phyloP scores from a whole-genome alignment of 2,797 vertebrate genomes.

The Setipinna tenuifilis region DNA sequence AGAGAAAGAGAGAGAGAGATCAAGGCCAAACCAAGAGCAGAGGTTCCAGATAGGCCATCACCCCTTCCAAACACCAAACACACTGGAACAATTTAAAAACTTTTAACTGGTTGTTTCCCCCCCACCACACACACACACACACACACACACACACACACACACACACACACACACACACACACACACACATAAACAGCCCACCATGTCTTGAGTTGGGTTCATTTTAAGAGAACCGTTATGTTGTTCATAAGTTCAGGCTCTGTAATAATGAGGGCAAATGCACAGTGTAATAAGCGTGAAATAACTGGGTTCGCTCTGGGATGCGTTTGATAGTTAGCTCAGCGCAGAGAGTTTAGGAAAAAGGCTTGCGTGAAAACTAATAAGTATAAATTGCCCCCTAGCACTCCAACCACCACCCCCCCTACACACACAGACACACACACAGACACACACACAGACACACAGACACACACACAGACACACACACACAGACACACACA shows the following conservation, averaged over 20 bases:
- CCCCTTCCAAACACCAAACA: not conserved
- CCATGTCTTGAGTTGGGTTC: not conserved
- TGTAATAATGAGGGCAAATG: not conserved
- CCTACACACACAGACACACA: not conserved
- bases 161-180: not conserved
- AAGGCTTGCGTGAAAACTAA: not conserved
- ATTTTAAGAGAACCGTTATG: not conserved
- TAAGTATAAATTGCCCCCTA: not conserved
- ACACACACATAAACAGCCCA: not conserved
- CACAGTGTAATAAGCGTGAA: not conserved
- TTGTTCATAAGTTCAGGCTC: not conserved
- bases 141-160: not conserved
- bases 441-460: not conserved
- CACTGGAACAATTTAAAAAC: not conserved
- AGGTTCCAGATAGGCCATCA: not conserved
- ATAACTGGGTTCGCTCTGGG: not conserved
- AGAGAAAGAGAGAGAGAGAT: not conserved
- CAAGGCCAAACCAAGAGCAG: not conserved
- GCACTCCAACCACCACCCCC: too few species aligned
- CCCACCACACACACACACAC: not conserved
- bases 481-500: too few species aligned
- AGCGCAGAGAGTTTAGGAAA: not conserved
- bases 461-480: too few species aligned
- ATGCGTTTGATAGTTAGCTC: not conserved
- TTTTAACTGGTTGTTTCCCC: not conserved